A percentile compares a stretch with the other conserved stretches of the same genome.
Evolutionary conservation across 92 coral and sea anemone genomes (phyloP).

Genomic region (Meandrina meandrites): DNA sequence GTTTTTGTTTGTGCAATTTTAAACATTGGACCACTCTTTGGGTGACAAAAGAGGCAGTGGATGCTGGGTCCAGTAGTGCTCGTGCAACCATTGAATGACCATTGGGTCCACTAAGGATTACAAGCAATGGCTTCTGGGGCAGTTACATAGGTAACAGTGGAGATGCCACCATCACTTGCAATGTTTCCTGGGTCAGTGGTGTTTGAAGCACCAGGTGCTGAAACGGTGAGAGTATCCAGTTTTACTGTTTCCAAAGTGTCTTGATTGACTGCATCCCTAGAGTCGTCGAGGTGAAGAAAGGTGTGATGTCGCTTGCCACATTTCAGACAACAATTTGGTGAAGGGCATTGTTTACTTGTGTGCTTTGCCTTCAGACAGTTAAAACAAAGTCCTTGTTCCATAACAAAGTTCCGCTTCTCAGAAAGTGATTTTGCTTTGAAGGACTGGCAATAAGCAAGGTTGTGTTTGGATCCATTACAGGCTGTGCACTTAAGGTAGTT

Average conservation of each 20-base stretch:
- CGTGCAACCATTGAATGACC: constrained; percentile 12
- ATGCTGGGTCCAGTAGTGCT: constrained; percentile 53
- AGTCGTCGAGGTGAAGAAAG: constrained; percentile 24
- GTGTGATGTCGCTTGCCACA: constrained; percentile 64
- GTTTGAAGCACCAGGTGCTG: not conserved
- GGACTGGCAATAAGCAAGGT: constrained; percentile 1
- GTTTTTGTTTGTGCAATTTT: not conserved
- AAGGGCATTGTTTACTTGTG: constrained; percentile 48
- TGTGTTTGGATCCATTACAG: too few relatives aligned
- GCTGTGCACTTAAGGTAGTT: too few relatives aligned
- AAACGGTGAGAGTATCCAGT: not conserved
- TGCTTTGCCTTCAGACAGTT: constrained; percentile 49
- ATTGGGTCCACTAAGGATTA: not conserved
- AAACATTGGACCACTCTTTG: constrained; percentile 35
- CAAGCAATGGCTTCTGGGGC: too few relatives aligned
- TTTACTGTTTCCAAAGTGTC: not conserved
- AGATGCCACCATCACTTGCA: not conserved
- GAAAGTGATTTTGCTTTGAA: constrained; percentile 42
- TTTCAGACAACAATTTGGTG: constrained; percentile 41
- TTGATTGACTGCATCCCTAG: too few relatives aligned
- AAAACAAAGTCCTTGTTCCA: constrained; percentile 37
- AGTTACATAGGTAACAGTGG: constrained; percentile 15
- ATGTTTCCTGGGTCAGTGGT: not conserved
- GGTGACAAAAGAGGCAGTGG: constrained; percentile 44
- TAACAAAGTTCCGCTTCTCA: constrained; percentile 32